A percentile compares a stretch with the other conserved stretches of the same genome.
Conservation (phyloP, 2,888 invertebrate species). For the Tetragonula carbonaria region DNA sequence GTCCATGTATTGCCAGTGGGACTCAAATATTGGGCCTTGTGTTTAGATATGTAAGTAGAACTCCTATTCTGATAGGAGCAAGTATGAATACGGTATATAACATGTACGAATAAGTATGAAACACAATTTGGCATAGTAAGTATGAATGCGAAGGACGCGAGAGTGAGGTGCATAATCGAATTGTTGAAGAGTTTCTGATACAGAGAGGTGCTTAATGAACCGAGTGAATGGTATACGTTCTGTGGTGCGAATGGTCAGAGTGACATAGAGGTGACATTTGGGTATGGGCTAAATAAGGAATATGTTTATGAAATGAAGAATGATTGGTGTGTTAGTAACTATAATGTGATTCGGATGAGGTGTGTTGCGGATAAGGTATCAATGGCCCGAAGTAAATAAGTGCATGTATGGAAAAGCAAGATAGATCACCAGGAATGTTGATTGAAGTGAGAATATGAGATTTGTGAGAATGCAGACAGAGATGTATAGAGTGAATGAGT, state of each 20-base stretch:
- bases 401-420: neutral
- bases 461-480: neutral
- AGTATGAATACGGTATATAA: no score
- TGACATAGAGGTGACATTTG: conserved; percentile 23
- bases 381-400: neutral
- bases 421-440: neutral
- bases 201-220: neutral
- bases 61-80: no score
- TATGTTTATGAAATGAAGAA: neutral
- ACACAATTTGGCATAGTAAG: neutral
- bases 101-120: no score
- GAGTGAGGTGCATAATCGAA: neutral
- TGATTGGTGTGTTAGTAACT: conserved; percentile 16
- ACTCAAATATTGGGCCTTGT: no score
- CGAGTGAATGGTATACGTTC: neutral
- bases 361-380: neutral
- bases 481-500: neutral
- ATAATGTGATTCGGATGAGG: conserved; percentile 2
- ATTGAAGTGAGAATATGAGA: conserved; percentile 2
- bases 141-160: neutral
- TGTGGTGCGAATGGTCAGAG: no score
- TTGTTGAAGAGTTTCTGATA: neutral
- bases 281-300: neutral
- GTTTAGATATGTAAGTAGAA: no score
- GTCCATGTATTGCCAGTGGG: no score